These are phyloP conservation scores for Sebastes vulpes DNA, from an alignment of 2,797 vertebrate species.

Conservation along the genomic window DNA sequence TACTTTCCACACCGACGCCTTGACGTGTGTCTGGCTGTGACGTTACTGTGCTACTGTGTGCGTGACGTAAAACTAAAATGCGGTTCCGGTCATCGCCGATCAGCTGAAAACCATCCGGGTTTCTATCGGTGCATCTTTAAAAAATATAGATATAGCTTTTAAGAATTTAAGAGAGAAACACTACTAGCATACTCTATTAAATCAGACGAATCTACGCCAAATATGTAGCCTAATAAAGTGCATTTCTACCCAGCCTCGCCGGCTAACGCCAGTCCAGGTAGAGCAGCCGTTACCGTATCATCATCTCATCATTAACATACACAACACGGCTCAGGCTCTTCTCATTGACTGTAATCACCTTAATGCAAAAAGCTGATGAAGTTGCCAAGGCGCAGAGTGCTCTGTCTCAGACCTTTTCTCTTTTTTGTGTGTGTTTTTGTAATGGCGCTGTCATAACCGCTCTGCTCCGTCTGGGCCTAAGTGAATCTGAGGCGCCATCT, in stretches of 20 bases:
- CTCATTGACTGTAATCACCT: slow-evolving; percentile 73
- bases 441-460: slow-evolving; percentile 87
- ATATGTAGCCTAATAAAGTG: not conserved
- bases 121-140: not conserved
- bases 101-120: no score
- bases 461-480: slow-evolving; percentile 82
- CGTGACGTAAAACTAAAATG: no score
- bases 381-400: slow-evolving; percentile 64
- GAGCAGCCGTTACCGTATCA: slow-evolving; percentile 14
- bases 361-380: slow-evolving; percentile 80
- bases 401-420: slow-evolving; percentile 53
- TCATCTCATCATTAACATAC: slow-evolving; percentile 53
- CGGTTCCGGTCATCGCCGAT: no score
- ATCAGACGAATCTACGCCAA: no score
- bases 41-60: no score
- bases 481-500: slow-evolving; percentile 86
- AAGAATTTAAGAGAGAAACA: no score
- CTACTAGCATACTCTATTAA: no score
- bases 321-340: slow-evolving; percentile 16
- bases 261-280: slow-evolving; percentile 39
- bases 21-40: no score
- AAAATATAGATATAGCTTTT: not conserved
- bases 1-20: no score
- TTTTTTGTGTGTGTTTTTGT: slow-evolving; percentile 73
- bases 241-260: not conserved